Evolutionary conservation across 2,888 invertebrate genomes (phyloP).

Genomic region (Pyrocoelia pectoralis): DNA sequence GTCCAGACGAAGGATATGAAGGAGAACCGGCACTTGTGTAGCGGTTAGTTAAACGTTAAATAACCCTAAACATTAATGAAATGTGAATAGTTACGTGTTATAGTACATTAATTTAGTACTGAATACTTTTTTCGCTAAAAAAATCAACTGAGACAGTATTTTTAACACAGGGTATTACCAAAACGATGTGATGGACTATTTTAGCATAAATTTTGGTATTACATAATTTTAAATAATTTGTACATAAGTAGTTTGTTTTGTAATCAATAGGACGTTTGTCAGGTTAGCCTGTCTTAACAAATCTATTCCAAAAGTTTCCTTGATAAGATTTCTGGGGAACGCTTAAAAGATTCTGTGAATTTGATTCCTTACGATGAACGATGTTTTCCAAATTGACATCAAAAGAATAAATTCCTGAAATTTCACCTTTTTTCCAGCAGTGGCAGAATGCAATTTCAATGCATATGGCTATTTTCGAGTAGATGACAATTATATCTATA

Average conservation of each 20-base stretch:
- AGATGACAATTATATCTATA: no score
- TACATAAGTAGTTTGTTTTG: neutral
- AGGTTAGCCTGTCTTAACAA: no score
- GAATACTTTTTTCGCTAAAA: neutral
- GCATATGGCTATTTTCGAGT: no score
- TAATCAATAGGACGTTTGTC: neutral
- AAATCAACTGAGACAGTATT: neutral
- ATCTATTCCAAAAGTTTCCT: no score
- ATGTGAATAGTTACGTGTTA: slow-evolving; percentile 7
- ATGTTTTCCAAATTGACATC: no score
- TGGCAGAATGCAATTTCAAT: no score
- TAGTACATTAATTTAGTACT: neutral
- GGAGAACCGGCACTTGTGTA: slow-evolving; percentile 64
- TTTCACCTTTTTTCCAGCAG: no score
- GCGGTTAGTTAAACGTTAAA: slow-evolving; percentile 26
- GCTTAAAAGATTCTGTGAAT: no score
- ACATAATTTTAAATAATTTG: neutral
- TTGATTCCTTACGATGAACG: no score
- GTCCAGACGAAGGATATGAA: slow-evolving; percentile 88
- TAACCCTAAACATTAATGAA: slow-evolving; percentile 26
- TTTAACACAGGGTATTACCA: slow-evolving; percentile 10
- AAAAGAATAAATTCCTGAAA: no score
- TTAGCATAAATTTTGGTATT: neutral
- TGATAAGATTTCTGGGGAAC: no score
- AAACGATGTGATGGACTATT: neutral